phyloP scores from a whole-genome alignment of 2,888 invertebrate genomes.

The Meiosimyza platycephala region DNA sequence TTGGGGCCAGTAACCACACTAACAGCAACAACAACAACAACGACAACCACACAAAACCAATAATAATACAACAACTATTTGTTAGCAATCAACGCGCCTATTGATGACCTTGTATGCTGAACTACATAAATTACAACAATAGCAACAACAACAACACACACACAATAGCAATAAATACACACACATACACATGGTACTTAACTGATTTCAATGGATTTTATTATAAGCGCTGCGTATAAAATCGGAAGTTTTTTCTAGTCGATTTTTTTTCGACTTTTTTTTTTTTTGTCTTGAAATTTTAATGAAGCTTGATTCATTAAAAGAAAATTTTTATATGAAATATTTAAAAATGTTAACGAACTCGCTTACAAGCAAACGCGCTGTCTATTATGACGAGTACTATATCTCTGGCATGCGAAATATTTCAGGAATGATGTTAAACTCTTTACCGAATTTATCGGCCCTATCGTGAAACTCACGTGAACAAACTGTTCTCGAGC shows the following conservation, averaged over 20 bases:
- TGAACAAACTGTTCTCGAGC: no score
- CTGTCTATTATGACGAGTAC: no score
- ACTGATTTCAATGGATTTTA: neutral
- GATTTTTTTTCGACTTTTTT: neutral
- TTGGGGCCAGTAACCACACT: slow-evolving; percentile 15
- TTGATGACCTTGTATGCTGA: slow-evolving; percentile 35
- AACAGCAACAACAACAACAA: slow-evolving; percentile 5
- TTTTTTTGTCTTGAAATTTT: no score
- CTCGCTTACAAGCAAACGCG: no score
- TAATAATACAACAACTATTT: slow-evolving; percentile 22
- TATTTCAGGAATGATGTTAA: no score
- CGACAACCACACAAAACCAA: slow-evolving; percentile 7
- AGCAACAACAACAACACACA: slow-evolving; percentile 13
- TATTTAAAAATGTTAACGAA: no score
- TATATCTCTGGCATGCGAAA: no score
- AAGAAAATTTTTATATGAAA: no score
- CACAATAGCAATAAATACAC: neutral
- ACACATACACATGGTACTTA: neutral
- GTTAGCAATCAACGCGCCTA: slow-evolving; percentile 42
- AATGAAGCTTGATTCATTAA: no score
- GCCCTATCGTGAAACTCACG: no score
- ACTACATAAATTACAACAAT: slow-evolving; percentile 18
- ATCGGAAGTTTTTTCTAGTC: neutral
- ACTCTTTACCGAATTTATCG: no score
- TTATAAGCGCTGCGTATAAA: neutral